Evolutionary conservation across 1,140 invertebrate genomes (phyloP).

Genomic region (Drosophila leontia): DNA sequence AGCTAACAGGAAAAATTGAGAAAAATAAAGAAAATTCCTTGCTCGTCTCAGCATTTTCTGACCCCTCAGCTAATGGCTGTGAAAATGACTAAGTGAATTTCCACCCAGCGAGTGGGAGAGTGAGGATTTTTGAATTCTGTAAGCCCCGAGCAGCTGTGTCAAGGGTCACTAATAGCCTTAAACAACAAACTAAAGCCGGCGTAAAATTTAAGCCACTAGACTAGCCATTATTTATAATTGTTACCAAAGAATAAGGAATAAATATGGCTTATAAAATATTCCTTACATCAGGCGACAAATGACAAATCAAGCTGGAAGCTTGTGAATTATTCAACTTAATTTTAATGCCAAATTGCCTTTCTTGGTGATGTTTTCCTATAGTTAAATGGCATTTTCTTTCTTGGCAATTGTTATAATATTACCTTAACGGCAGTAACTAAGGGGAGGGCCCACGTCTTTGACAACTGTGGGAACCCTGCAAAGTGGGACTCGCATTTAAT

Average conservation of each 20-base stretch:
- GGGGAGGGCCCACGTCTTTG: conserved; percentile 18
- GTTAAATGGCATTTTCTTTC: conserved; percentile 4
- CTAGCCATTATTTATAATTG: conserved; percentile 3
- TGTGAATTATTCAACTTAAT: background rate
- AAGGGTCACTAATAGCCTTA: conserved; percentile 62
- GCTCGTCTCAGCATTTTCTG: conserved; percentile 51
- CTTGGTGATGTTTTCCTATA: conserved; percentile 18
- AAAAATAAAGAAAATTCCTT: conserved; percentile 40
- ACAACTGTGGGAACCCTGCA: conserved; percentile 56
- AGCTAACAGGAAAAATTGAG: background rate
- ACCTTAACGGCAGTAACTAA: conserved; percentile 39
- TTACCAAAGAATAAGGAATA: background rate
- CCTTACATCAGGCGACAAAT: conserved; percentile 1
- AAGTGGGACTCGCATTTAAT: conserved; percentile 34
- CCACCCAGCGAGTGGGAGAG: conserved; percentile 19
- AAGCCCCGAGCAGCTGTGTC: conserved; percentile 18
- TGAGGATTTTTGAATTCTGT: conserved; percentile 27
- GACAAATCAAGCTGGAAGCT: background rate
- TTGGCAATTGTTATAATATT: conserved; percentile 35
- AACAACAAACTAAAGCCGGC: background rate
- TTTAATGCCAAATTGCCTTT: conserved; percentile 3
- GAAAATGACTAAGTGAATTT: conserved; percentile 83
- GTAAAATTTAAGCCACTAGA: background rate
- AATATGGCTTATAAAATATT: background rate
- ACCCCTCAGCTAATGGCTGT: conserved; percentile 68